These are phyloP conservation scores for Athalia cordata DNA, from an alignment of 2,888 invertebrate genomes.

Conservation along the genomic window DNA sequence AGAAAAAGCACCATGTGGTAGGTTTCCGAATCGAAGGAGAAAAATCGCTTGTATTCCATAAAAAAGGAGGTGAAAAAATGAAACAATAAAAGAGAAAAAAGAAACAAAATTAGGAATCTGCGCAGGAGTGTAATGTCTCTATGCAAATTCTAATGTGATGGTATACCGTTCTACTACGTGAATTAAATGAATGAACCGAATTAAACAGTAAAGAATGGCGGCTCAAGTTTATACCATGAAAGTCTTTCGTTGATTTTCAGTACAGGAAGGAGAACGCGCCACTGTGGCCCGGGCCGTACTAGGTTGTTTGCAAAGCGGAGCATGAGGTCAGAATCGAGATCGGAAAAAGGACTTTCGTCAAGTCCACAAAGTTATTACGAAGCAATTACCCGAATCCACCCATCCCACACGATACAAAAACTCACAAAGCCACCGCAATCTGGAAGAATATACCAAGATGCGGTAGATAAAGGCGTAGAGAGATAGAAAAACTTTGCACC, in stretches of 20 bases:
- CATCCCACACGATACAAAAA: conserved; percentile 17
- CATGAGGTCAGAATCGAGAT: conserved; percentile 18
- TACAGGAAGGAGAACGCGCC: not conserved
- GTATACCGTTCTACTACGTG: not conserved
- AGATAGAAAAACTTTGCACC: conserved; percentile 29
- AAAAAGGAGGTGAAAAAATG: not conserved
- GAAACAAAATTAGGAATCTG: not conserved
- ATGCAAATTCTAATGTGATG: not conserved
- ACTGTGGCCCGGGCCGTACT: not conserved
- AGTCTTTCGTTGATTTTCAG: conserved; percentile 7
- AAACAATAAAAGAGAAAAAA: not conserved
- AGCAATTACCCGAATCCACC: conserved; percentile 43
- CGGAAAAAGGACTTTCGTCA: not conserved
- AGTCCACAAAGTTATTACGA: conserved; percentile 38
- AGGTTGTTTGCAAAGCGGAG: conserved; percentile 4
- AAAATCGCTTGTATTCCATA: not conserved
- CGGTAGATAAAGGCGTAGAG: conserved; percentile 6
- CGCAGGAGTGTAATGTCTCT: not conserved
- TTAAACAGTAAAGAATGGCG: no score
- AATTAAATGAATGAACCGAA: no score
- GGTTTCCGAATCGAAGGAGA: not conserved
- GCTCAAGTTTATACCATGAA: not conserved
- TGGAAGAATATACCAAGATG: conserved; percentile 29
- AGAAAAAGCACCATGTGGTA: not conserved
- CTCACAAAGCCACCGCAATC: conserved; percentile 30